Conservation (phyloP, 2,113 vertebrate species). For the Nanorana parkeri region DNA sequence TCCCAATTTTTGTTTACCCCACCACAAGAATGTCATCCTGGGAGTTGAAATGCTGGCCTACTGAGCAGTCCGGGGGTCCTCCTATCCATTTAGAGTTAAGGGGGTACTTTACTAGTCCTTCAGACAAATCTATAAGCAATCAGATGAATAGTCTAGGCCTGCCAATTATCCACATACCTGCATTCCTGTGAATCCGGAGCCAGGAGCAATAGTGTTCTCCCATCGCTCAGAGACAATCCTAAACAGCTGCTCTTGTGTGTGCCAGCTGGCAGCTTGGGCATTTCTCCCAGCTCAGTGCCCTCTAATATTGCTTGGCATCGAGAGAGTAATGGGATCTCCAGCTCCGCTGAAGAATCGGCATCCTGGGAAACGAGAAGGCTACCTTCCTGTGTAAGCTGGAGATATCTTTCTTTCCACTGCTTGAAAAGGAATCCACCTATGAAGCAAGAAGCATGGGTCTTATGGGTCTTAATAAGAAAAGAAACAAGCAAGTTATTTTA, state of each 20-base stretch:
- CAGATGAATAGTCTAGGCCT: too few species aligned
- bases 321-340: constrained; percentile 72
- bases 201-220: constrained; percentile 77
- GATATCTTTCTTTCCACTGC: constrained; percentile 82
- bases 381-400: constrained; percentile 76
- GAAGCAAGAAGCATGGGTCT: not conserved
- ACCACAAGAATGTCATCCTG: too few species aligned
- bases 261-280: constrained; percentile 77
- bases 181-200: constrained; percentile 74
- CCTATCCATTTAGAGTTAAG: too few species aligned
- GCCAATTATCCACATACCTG: constrained; percentile 63
- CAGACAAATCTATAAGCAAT: too few species aligned
- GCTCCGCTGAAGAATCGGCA: constrained; percentile 73
- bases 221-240: constrained; percentile 76
- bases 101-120: too few species aligned
- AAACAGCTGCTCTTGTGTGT: constrained; percentile 79
- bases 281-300: constrained; percentile 75
- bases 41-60: too few species aligned
- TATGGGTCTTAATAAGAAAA: too few species aligned
- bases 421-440: constrained; percentile 84
- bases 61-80: too few species aligned
- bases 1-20: too few species aligned
- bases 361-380: constrained; percentile 76
- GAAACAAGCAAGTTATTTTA: not conserved
- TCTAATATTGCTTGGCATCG: constrained; percentile 73